These are phyloP conservation scores for Pyrrhia umbra DNA, from an alignment of 2,888 invertebrate species.

Conservation along the genomic window DNA sequence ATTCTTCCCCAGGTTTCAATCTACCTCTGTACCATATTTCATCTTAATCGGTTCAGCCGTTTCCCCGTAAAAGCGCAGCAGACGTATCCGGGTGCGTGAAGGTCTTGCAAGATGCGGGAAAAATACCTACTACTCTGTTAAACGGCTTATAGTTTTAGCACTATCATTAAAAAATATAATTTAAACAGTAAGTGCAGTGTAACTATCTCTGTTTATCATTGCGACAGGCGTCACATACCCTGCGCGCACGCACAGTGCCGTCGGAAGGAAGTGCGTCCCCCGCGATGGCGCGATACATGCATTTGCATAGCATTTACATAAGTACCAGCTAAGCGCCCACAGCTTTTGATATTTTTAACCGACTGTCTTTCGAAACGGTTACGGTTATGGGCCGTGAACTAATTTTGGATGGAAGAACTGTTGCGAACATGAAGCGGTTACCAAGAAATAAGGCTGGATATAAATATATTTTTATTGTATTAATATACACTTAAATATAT, in stretches of 20 bases:
- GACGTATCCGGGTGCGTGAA: too few relatives aligned
- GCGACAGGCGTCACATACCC: constrained; percentile 64
- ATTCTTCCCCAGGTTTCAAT: too few relatives aligned
- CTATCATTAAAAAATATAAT: constrained; percentile 14
- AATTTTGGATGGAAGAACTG: constrained; percentile 17
- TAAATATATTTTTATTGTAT: too few relatives aligned
- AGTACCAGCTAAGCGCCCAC: constrained; percentile 65
- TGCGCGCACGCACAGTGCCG: constrained; percentile 72
- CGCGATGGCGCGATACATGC: constrained; percentile 77
- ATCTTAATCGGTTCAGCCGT: too few relatives aligned
- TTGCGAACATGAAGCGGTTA: not conserved
- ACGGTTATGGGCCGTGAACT: constrained; percentile 37
- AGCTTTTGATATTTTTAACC: constrained; percentile 62
- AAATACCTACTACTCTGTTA: too few relatives aligned
- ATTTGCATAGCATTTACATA: constrained; percentile 77
- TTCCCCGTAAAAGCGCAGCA: too few relatives aligned
- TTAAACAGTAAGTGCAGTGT: constrained; percentile 42
- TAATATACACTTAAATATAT: too few relatives aligned
- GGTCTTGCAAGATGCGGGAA: too few relatives aligned
- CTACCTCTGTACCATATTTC: too few relatives aligned
- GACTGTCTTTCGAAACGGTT: constrained; percentile 59
- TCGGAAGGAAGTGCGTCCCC: constrained; percentile 78
- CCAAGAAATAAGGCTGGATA: too few relatives aligned
- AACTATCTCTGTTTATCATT: constrained; percentile 53
- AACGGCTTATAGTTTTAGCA: not conserved